Evolutionary conservation across 2,888 invertebrate species (phyloP).

Genomic region (Choreutis nemorana): DNA sequence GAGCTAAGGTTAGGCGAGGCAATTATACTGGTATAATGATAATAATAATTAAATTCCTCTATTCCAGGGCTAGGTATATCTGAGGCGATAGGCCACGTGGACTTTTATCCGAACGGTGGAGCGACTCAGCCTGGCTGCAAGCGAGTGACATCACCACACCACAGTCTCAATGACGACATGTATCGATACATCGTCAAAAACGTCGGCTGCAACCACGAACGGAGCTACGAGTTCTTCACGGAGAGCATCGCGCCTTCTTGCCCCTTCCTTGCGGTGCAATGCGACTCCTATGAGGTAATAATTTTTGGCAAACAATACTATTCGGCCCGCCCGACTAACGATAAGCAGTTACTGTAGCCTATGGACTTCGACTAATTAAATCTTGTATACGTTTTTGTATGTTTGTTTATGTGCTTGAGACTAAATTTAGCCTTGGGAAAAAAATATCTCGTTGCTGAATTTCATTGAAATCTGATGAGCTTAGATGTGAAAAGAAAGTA

Average conservation of each 20-base stretch:
- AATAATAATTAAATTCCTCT: too few relatives aligned
- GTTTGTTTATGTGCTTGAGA: too few relatives aligned
- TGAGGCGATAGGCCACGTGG: conserved; percentile 86
- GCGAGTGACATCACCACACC: conserved; percentile 19
- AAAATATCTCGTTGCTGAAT: too few relatives aligned
- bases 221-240: conserved; percentile 83
- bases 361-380: too few relatives aligned
- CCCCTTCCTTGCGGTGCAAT: conserved; percentile 80
- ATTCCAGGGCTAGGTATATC: conserved; percentile 76
- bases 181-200: conserved; percentile 66
- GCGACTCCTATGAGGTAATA: conserved; percentile 76
- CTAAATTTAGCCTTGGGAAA: too few relatives aligned
- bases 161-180: conserved; percentile 24
- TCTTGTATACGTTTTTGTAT: too few relatives aligned
- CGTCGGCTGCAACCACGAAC: conserved; percentile 87
- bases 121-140: conserved; percentile 68
- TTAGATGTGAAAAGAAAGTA: not conserved
- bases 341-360: too few relatives aligned
- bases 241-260: conserved; percentile 84
- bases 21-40: too few relatives aligned
- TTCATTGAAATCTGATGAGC: too few relatives aligned
- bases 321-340: not conserved
- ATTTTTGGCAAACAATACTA: not conserved
- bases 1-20: too few relatives aligned
- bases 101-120: conserved; percentile 93